Conservation (phyloP, 1,140 invertebrate genomes). For the Papilio machaon region DNA sequence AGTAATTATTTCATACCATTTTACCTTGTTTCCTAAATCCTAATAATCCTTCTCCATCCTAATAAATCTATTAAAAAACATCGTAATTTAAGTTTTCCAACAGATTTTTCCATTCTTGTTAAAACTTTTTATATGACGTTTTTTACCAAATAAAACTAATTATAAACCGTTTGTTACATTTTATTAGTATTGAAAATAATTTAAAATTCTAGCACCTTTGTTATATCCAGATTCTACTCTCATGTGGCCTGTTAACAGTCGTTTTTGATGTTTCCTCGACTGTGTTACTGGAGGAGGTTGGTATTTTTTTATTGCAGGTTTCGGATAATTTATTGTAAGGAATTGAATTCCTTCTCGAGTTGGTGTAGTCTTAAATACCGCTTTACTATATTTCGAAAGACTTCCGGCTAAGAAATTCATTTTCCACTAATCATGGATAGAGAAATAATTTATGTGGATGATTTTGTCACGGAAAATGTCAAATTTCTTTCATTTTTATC, state of each 20-base stretch:
- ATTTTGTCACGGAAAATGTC: neutral
- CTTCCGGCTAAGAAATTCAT: conserved; percentile 62
- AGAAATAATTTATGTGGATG: neutral
- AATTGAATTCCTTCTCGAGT: conserved; percentile 42
- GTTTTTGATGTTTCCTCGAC: conserved; percentile 38
- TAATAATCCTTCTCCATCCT: no score
- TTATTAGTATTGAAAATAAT: conserved; percentile 30
- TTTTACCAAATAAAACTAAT: neutral
- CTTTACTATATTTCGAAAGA: conserved; percentile 50
- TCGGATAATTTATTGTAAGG: conserved; percentile 41
- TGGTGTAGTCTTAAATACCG: conserved; percentile 56
- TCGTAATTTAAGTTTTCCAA: no score
- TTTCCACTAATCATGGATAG: conserved; percentile 26
- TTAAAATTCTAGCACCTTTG: conserved; percentile 26
- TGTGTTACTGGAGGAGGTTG: conserved; percentile 35
- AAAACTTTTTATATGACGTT: neutral
- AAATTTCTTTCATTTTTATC: neutral
- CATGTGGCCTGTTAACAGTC: conserved; percentile 51
- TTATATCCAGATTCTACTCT: conserved; percentile 42
- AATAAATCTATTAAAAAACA: no score
- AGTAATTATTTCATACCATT: no score
- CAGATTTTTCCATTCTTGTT: no score
- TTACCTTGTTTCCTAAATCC: no score
- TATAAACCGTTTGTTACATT: neutral
- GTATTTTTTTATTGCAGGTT: conserved; percentile 26